phyloP scores from a whole-genome alignment of 2,797 vertebrate species.

The Pseudotriccus pelzelni region DNA sequence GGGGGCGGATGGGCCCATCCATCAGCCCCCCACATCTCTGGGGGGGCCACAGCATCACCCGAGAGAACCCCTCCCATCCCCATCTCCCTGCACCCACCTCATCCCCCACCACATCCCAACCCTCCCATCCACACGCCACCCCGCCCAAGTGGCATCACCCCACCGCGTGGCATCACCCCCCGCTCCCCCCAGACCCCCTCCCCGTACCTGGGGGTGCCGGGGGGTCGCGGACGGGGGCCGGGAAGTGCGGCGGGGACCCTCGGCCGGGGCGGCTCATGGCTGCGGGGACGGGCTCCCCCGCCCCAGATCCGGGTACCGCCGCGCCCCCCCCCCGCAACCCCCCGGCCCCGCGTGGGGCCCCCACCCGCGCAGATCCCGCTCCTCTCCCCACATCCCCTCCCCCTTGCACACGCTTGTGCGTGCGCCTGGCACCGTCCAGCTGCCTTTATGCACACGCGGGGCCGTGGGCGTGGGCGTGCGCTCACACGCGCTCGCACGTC shows the following conservation, averaged over 20 bases:
- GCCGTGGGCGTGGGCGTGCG: neutral
- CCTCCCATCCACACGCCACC: neutral
- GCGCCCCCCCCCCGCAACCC: neutral
- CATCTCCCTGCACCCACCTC: neutral
- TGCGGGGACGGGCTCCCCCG: neutral
- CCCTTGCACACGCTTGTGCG: neutral
- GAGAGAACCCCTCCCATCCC: neutral
- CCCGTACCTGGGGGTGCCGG: neutral
- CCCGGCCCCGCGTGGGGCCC: neutral
- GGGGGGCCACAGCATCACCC: neutral
- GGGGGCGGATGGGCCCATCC: neutral
- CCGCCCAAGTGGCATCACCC: neutral
- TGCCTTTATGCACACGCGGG: neutral
- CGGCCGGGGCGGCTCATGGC: neutral
- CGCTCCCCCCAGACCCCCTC: neutral
- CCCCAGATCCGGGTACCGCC: neutral
- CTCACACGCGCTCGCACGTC: neutral
- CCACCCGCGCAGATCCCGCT: neutral
- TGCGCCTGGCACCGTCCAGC: neutral
- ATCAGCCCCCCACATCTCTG: neutral
- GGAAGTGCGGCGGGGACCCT: neutral
- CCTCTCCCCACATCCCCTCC: neutral
- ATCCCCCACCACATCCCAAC: neutral
- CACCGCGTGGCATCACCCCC: neutral
- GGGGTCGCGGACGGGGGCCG: neutral